A percentile compares a stretch with the other conserved stretches of the same genome.
phyloP scores from a whole-genome alignment of 2,888 invertebrate genomes.

The Sphaeridia pumilis region DNA sequence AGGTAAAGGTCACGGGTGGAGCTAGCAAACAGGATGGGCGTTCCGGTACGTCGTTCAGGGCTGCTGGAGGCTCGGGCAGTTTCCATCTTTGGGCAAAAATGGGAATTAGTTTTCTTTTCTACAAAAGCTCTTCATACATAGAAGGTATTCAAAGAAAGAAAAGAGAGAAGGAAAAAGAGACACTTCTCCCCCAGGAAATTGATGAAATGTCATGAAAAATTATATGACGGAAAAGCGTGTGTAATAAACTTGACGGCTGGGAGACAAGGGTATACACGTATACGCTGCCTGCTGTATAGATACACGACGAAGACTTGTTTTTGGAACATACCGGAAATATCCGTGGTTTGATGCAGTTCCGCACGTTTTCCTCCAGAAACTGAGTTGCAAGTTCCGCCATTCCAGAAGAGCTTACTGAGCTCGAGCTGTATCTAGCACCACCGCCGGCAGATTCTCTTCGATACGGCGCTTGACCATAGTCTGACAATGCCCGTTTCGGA shows the following conservation, averaged over 20 bases:
- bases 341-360: constrained; percentile 34
- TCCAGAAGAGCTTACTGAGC: no score
- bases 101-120: no score
- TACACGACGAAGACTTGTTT: constrained; percentile 1
- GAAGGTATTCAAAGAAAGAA: no score
- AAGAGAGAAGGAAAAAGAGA: background rate
- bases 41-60: background rate
- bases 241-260: constrained; percentile 31
- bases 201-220: constrained; percentile 35
- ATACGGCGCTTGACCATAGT: no score
- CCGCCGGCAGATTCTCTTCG: no score
- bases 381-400: constrained; percentile 27
- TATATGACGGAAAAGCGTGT: constrained; percentile 31
- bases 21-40: background rate
- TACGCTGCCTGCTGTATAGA: background rate
- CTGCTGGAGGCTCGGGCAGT: background rate
- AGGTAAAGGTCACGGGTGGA: background rate
- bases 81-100: background rate
- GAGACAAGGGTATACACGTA: constrained; percentile 11
- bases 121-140: no score
- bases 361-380: constrained; percentile 34
- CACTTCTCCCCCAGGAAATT: constrained; percentile 31
- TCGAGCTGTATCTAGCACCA: no score
- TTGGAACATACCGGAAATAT: constrained; percentile 34
- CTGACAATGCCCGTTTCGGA: no score